phyloP scores from a whole-genome alignment of 2,797 vertebrate species.

The Enteromius argenteus region DNA sequence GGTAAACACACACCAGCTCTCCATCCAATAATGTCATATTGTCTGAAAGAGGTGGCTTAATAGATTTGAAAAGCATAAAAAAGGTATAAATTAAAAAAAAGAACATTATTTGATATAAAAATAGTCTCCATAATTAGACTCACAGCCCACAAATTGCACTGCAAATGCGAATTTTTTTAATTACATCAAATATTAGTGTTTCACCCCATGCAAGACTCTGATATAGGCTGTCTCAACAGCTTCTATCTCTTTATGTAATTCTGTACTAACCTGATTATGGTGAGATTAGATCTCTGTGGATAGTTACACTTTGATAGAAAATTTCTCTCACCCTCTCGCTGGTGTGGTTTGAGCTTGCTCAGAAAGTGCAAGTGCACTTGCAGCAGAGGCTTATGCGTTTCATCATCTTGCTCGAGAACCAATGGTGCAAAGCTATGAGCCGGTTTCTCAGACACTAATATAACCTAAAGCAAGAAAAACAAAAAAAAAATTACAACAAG shows the following conservation, averaged over 20 bases:
- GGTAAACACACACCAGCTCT: no score
- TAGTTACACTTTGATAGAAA: background rate
- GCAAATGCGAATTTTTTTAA: background rate
- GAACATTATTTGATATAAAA: background rate
- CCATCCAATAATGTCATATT: no score
- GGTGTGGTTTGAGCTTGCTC: slow-evolving; percentile 92
- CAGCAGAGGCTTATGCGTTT: slow-evolving; percentile 88
- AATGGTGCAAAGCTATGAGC: slow-evolving; percentile 91
- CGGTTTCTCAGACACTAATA: slow-evolving; percentile 81
- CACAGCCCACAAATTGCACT: background rate
- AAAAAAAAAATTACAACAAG: background rate
- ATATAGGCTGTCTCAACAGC: background rate
- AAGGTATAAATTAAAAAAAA: background rate
- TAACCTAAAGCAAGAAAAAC: slow-evolving; percentile 77
- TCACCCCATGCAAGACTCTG: background rate
- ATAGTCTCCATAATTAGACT: background rate
- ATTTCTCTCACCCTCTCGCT: slow-evolving; percentile 89
- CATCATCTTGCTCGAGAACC: slow-evolving; percentile 91
- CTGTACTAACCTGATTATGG: background rate
- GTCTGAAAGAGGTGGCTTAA: background rate
- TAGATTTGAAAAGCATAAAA: background rate
- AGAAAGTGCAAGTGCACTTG: slow-evolving; percentile 93
- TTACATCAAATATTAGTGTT: background rate
- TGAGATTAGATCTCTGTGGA: background rate
- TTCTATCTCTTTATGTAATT: background rate